Percentiles rank a stretch among this genome's conserved stretches.
These are phyloP conservation scores for Orthonyx spaldingii DNA, from an alignment of 2,113 vertebrate species.

Conservation along the genomic window DNA sequence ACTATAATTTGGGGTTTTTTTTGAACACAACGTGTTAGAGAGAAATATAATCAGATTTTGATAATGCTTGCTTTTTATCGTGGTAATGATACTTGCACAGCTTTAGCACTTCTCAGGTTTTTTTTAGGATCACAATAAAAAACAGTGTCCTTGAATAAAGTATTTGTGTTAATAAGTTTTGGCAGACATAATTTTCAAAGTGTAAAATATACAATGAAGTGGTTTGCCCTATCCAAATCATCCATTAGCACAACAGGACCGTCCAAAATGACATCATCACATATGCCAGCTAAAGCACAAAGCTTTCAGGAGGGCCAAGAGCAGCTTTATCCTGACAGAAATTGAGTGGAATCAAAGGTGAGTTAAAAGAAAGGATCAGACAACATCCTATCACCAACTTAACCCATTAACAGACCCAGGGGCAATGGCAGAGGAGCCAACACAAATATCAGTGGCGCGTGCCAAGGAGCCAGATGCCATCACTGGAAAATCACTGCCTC, in stretches of 20 bases:
- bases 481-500: neutral
- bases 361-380: neutral
- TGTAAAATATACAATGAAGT: neutral
- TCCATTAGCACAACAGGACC: neutral
- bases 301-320: neutral
- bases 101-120: neutral
- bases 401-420: neutral
- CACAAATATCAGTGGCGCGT: neutral
- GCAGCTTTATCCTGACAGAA: neutral
- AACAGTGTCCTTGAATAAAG: neutral
- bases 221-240: neutral
- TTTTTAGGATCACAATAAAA: neutral
- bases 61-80: neutral
- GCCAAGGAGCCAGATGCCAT: conserved; percentile 30
- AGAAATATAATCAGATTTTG: neutral
- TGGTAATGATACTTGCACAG: neutral
- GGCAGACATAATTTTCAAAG: neutral
- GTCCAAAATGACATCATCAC: neutral
- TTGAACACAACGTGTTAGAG: neutral
- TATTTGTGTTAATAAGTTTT: neutral
- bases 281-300: neutral
- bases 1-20: neutral
- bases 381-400: neutral
- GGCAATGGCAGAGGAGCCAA: neutral
- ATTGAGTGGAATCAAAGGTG: neutral